Base-by-base conservation (phyloP, 2,888 invertebrate genomes). In the Dynastes hyllus region DNA sequence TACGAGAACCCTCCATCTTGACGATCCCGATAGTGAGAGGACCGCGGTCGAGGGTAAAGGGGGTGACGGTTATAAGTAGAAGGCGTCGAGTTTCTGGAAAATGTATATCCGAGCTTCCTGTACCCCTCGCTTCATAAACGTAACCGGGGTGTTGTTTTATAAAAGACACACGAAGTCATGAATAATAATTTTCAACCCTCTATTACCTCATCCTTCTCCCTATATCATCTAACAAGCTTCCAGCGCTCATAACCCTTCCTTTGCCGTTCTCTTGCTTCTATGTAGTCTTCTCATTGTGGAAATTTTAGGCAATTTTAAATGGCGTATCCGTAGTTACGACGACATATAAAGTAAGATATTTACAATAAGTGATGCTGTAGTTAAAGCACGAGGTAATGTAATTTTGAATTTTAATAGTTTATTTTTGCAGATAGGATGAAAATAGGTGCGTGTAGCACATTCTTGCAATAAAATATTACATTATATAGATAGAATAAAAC, bases 81-180 rank as follows among this genome's bases (percentile, higher is more conserved):
- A 61, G 61, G 27, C 61, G 61, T 61, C 27, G 61, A 61, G 61
- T 50, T 69, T 69, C 67, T 69, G 27, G 51, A 69, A 69, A 69
- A 69, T 51, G 67, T 69, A 69, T 50, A 51, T 45, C 27, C 6
- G 53, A n/a, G 53, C 16, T 16, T 13, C 53, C 53, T 6, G 45
- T 53, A 16, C 53, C 53, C 53, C 16, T 53, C 5, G n/a, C 13
- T 16, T 16, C 53, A 16, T 53, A 53, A 40, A 45, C 67, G 67
- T 69, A 50, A 69, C 67, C 11, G 11, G 61, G 50, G 67, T 50
- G 67, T 69, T 69, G 67, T 69, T 69, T 69, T 27, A 69, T 69
- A 69, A 69, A 69, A 69, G 67, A 69, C 50, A 69, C 67, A 69
- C 67, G 50, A 69, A 69, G 67, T 69, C 67, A 69, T 69, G 67